Base-by-base conservation (phyloP, 2,888 invertebrate species). In the Homarus gammarus region DNA sequence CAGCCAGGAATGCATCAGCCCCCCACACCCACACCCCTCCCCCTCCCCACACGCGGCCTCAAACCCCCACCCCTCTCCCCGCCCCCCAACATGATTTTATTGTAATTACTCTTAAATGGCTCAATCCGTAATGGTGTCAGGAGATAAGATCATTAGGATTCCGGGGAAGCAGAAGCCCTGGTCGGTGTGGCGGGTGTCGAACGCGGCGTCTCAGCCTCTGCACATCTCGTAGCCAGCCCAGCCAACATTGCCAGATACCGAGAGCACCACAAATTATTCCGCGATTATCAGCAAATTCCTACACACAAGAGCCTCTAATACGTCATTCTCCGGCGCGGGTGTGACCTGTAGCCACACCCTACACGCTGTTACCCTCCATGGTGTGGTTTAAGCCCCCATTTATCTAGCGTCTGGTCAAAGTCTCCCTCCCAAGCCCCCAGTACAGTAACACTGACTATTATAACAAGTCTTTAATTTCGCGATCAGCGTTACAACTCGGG, bases 381-480 rank as follows among this genome's bases (percentile, higher is more conserved):
- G 40, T 31, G 18, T 33, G 72, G 44, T 84, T n/a, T 49, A 33
- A 31, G 33, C 44, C 49, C 73, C 51, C 31, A 38, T 36, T 73
- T 44, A 72, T 38, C 70, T 44, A 84, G 56, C 27, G 27, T 78
- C 78, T 68, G 64, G 36, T 22, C 61, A 85, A 85, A 85, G 64
- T 85, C 49, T n/a, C 68, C 40, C 31, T 38, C 61, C 77, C 49
- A 12, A 68, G 77, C 38, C 49, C 78, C 33, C 77, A 78, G 77
- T 49, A 68, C 86, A 79, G 86, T 86, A 86, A 86, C 86, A 79
- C 84, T 38, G 38, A 75, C 86, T 79, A 79, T 79, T 86, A 86
- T 85, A 85, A 85, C 86, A 79, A 86, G 86, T 86, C 86, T 86
- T 86, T 86, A 86, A 79, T 86, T 86, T 86, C 86, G 86, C 86